Conservation (phyloP, 2,888 invertebrate species). For the Allacma fusca region DNA sequence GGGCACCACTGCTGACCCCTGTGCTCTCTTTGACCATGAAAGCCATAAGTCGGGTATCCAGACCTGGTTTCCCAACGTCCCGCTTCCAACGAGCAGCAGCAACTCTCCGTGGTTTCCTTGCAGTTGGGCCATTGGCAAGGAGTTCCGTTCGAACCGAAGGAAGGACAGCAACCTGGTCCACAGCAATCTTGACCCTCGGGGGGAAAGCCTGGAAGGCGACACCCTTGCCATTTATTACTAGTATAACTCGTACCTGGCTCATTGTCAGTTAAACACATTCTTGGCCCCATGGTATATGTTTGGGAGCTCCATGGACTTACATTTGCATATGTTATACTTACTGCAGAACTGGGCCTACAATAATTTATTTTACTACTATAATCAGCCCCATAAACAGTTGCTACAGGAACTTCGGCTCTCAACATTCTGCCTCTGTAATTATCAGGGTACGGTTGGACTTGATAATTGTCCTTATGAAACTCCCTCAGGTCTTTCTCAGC, state of each 20-base stretch:
- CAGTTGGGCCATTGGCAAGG: conserved; percentile 9
- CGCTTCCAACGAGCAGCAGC: conserved; percentile 16
- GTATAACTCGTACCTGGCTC: not conserved
- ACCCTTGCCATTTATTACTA: not conserved
- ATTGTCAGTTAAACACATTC: not conserved
- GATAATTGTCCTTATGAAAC: not conserved
- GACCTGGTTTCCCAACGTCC: not conserved
- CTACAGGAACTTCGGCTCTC: not conserved
- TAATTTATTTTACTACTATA: not conserved
- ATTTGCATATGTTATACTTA: not conserved
- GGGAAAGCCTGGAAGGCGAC: not conserved
- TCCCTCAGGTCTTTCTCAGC: not conserved
- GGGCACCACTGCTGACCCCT: not conserved
- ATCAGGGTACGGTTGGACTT: not conserved
- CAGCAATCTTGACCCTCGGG: not conserved
- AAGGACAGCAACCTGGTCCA: conserved; percentile 12
- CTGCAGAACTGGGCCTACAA: not conserved
- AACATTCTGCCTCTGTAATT: not conserved
- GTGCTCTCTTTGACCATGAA: not conserved
- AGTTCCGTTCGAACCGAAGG: not conserved
- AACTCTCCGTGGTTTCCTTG: not conserved
- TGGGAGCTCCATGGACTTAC: not conserved
- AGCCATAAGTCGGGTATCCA: conserved; percentile 17
- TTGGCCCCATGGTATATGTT: not conserved
- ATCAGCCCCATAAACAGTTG: not conserved